phyloP scores from a whole-genome alignment of 2,113 vertebrate species.

The Sinocyclocheilus maitianheensis region DNA sequence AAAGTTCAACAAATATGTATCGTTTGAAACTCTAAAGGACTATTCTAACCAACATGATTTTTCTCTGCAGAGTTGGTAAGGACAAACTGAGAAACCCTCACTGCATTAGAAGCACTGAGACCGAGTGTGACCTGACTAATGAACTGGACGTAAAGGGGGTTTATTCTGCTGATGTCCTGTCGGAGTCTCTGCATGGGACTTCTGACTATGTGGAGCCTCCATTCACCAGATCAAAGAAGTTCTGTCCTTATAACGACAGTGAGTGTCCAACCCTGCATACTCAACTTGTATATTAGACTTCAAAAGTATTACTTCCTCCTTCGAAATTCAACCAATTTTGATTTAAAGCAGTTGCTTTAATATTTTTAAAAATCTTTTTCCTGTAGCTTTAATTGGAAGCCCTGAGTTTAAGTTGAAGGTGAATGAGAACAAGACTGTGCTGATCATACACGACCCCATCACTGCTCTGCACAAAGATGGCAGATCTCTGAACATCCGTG shows the following conservation, averaged over 20 bases:
- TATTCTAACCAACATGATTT: neutral
- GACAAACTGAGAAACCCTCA: slow-evolving; percentile 62
- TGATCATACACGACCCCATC: slow-evolving; percentile 77
- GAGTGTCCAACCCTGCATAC: slow-evolving; percentile 61
- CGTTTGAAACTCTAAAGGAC: too few relatives aligned
- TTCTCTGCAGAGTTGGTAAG: slow-evolving; percentile 24
- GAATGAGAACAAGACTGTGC: slow-evolving; percentile 60
- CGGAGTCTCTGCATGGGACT: neutral
- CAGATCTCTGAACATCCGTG: slow-evolving; percentile 77
- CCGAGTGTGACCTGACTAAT: slow-evolving; percentile 84
- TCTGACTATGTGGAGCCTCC: slow-evolving; percentile 60
- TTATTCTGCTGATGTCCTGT: slow-evolving; percentile 77
- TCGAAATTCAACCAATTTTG: too few relatives aligned
- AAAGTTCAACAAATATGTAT: neutral
- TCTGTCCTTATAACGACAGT: slow-evolving; percentile 88
- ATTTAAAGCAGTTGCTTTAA: neutral
- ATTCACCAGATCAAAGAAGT: slow-evolving; percentile 67
- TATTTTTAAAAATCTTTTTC: neutral
- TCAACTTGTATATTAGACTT: too few relatives aligned
- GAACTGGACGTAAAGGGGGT: slow-evolving; percentile 61
- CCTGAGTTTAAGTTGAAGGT: slow-evolving; percentile 67
- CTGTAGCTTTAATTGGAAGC: slow-evolving; percentile 82
- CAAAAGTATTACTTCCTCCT: too few relatives aligned
- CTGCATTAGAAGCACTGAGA: slow-evolving; percentile 68
- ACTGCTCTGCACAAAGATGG: slow-evolving; percentile 65